Conservation (phyloP, 2,797 vertebrate species). For the Psittacula echo region DNA sequence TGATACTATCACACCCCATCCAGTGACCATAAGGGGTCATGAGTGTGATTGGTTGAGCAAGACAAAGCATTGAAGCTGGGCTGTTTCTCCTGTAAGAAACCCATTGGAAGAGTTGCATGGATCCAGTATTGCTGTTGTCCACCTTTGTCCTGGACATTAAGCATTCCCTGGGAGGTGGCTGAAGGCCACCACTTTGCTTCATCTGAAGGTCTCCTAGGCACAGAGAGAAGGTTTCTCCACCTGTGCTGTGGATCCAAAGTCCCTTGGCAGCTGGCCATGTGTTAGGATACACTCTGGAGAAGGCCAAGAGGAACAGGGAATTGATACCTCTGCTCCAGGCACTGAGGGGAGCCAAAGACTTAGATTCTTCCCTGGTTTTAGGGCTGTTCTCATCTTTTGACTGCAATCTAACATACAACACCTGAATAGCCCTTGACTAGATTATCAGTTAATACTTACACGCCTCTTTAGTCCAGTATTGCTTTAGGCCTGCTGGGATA, state of each 20-base stretch:
- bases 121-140: background rate
- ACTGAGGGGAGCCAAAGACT: background rate
- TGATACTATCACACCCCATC: background rate
- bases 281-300: background rate
- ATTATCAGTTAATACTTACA: background rate
- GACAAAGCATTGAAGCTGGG: background rate
- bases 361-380: background rate
- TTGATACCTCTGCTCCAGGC: background rate
- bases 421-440: background rate
- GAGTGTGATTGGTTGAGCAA: background rate
- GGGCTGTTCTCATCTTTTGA: background rate
- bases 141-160: background rate
- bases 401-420: background rate
- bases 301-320: background rate
- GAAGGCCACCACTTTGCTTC: background rate
- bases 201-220: background rate
- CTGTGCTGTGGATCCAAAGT: background rate
- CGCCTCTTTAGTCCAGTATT: background rate
- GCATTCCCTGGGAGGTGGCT: background rate
- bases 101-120: background rate
- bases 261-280: background rate
- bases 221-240: background rate
- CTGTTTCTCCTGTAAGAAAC: fast-evolving
- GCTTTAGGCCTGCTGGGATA: background rate
- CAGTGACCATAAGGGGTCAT: fast-evolving